These are phyloP conservation scores for Eurytoma californica DNA, from an alignment of 2,888 invertebrate genomes.

Conservation along the genomic window DNA sequence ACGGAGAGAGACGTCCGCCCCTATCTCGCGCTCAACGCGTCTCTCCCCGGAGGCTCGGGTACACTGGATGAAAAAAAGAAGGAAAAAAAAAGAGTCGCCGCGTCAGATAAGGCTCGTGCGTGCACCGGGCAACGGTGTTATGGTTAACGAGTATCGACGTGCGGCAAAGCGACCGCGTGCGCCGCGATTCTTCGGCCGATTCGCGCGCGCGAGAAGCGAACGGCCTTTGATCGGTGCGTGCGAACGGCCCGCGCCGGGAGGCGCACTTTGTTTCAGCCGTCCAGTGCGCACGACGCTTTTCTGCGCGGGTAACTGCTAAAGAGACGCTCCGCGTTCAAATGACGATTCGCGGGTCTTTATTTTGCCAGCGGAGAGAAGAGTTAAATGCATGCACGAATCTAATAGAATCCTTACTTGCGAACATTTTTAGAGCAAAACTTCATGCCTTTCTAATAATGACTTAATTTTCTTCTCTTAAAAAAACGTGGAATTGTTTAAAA, in stretches of 20 bases:
- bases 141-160: conserved; percentile 68
- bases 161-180: neutral
- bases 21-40: conserved; percentile 8
- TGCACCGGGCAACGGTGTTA: conserved; percentile 58
- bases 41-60: neutral
- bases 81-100: neutral
- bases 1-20: conserved; percentile 24
- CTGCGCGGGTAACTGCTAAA: neutral
- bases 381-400: no score
- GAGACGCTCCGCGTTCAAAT: no score
- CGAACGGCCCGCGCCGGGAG: neutral
- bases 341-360: no score
- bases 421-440: no score
- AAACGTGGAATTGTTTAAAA: no score
- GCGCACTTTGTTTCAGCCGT: neutral
- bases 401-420: no score
- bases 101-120: neutral
- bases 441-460: no score
- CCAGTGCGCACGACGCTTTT: neutral
- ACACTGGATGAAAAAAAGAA: neutral
- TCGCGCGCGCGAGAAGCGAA: no score
- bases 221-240: neutral
- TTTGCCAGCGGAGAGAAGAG: no score
- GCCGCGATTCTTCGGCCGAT: neutral
- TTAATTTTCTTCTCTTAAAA: no score